These are phyloP conservation scores for Colossoma macropomum DNA, from an alignment of 2,113 vertebrate species.

Conservation along the genomic window DNA sequence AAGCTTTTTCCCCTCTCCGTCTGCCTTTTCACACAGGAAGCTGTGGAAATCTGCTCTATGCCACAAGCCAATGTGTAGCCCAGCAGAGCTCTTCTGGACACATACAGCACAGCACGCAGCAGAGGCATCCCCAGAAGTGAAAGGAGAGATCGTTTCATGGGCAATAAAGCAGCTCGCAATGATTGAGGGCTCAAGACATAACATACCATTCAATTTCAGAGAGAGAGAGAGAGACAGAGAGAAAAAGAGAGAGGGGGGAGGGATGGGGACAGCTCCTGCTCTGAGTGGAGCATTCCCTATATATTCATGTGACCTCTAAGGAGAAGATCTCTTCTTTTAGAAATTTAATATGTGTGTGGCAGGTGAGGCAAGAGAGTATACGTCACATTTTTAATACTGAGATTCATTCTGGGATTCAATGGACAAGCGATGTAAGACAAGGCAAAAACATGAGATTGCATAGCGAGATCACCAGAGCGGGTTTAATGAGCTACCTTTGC, in stretches of 20 bases:
- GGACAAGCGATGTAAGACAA: not conserved
- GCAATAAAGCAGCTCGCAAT: conserved; percentile 66
- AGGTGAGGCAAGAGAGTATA: not conserved
- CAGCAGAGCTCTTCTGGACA: conserved; percentile 19
- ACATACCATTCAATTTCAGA: conserved; percentile 35
- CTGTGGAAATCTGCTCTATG: conserved; percentile 39
- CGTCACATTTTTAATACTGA: not conserved
- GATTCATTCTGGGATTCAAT: not conserved
- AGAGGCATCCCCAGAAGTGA: conserved; percentile 42
- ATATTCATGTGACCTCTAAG: conserved; percentile 31
- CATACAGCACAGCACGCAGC: conserved; percentile 2
- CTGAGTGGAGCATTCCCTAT: not conserved
- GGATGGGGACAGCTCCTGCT: not conserved
- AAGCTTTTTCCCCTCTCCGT: conserved; percentile 39
- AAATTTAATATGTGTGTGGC: not conserved
- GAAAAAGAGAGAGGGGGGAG: not conserved
- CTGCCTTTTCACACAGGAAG: conserved; percentile 44
- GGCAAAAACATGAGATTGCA: too few relatives aligned
- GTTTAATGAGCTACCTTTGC: too few relatives aligned
- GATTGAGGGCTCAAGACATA: conserved; percentile 51
- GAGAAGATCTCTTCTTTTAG: conserved; percentile 49
- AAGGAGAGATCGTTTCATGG: conserved; percentile 60
- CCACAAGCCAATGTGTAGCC: conserved; percentile 23
- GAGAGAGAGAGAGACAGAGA: conserved; percentile 2
- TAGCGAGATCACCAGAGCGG: too few relatives aligned